phyloP scores from a whole-genome alignment of 2,113 vertebrate species.

The Porphyrio hochstetteri region DNA sequence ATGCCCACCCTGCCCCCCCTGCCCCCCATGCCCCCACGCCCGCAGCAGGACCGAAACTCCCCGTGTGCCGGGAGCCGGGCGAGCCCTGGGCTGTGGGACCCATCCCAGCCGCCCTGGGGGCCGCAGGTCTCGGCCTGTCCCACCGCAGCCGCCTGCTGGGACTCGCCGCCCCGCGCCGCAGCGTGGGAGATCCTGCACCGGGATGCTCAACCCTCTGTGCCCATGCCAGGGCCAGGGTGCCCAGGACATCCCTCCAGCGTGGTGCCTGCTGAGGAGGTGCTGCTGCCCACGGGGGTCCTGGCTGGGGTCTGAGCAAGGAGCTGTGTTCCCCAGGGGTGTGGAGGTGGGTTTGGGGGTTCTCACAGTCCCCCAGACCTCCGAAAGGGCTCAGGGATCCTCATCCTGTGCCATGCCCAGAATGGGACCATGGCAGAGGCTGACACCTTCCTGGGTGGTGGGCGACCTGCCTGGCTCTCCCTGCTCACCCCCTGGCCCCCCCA shows the following conservation, averaged over 20 bases:
- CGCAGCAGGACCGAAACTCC: background rate
- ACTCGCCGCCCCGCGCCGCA: background rate
- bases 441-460: rapidly evolving
- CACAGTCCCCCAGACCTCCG: rapidly evolving
- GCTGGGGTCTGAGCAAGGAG: rapidly evolving
- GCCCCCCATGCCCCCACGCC: too few relatives aligned
- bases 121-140: background rate
- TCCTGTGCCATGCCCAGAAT: rapidly evolving
- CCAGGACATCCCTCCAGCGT: too few relatives aligned
- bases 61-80: background rate
- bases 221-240: background rate
- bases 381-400: background rate
- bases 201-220: rapidly evolving
- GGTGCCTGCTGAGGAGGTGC: rapidly evolving
- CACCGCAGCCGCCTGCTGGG: rapidly evolving
- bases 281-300: rapidly evolving
- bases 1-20: too few relatives aligned
- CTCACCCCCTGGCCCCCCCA: background rate
- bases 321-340: rapidly evolving
- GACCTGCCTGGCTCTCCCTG: background rate
- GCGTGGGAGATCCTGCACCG: background rate
- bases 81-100: rapidly evolving
- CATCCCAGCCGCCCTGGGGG: background rate
- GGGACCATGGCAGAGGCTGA: background rate
- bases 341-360: background rate